Base-by-base conservation (phyloP, 1,140 invertebrate species). In the Periplaneta americana region DNA sequence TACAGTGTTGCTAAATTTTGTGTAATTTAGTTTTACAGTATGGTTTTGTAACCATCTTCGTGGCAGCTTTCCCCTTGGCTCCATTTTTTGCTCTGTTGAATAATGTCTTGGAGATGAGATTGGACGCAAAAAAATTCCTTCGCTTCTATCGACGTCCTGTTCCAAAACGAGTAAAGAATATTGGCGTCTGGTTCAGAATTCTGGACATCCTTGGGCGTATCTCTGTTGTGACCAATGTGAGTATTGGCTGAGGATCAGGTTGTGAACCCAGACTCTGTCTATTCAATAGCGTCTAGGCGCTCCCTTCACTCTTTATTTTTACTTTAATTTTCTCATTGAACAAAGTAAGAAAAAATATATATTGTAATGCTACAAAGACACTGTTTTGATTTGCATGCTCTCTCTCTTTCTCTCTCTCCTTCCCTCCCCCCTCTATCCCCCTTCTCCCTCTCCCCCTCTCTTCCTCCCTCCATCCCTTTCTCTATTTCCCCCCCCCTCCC, bases 161-260 rank as follows among this genome's bases (percentile, higher is more conserved):
- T 75, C 93, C 95, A 31, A 93, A 96, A 85, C 90, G 96, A 82
- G 96, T 96, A 18, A 91, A 92, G 83, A 94, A 97, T 87, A 98
- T 98, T 86, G 96, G 96, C 32, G 94, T 98, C 75, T 98, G 97
- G 97, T 97, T 96, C 87, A 90, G 94, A 76, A 98, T 98, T 82
- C 88, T 98, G 35, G 96, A 98, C 87, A 94, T 95, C 31, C 92
- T 98, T 83, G 95, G 96, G 81, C 95, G 97, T 87, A 88, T 99
- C 57, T 96, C 97, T 78, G 95, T 99, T 18, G 94, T 98, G 28
- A 97, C 96, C 74, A 99, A 99, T 90, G 97, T 98, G 88, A 94
- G 93, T 91, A n/a, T 78, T 13, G n/a, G 33, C 13, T 17, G n/a
- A 13, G n/a, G n/a, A 78, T 10, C 17, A 78, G 17, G 35, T 78